Conservation (phyloP, 2,797 vertebrate genomes). For the Sarcoramphus papa region DNA sequence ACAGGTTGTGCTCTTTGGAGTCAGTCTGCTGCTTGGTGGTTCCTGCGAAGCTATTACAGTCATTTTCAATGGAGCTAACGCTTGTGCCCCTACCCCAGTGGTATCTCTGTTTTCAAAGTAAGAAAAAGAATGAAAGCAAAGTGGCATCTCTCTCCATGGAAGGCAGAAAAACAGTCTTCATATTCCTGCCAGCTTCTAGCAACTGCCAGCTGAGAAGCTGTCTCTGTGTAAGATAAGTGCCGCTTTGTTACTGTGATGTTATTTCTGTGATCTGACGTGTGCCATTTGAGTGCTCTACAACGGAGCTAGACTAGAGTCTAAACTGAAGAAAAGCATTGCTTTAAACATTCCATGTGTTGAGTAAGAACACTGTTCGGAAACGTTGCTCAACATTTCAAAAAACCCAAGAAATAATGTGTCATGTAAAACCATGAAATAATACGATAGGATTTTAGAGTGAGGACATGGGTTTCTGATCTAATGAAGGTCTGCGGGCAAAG, state of each 20-base stretch:
- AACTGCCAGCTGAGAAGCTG: constrained; percentile 5
- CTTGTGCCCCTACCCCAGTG: neutral
- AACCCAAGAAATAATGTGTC: neutral
- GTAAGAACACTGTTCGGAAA: neutral
- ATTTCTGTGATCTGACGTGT: neutral
- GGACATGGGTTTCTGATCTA: neutral
- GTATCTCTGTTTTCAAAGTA: neutral
- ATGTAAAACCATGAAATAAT: neutral
- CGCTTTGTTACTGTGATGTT: neutral
- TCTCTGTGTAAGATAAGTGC: neutral
- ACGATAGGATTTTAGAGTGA: neutral
- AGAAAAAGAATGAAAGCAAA: neutral
- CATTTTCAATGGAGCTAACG: neutral
- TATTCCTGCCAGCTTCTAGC: neutral
- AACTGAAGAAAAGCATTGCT: neutral
- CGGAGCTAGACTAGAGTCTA: neutral
- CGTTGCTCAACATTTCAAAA: neutral
- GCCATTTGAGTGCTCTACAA: neutral
- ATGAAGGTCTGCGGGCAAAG: neutral
- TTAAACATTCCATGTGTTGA: neutral
- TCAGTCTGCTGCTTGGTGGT: neutral
- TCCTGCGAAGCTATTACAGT: neutral
- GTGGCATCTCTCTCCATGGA: neutral
- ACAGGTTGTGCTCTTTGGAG: neutral
- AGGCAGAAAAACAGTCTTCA: neutral